These are phyloP conservation scores for Phocides pigmalion DNA, from an alignment of 1,140 invertebrate genomes.

Conservation along the genomic window DNA sequence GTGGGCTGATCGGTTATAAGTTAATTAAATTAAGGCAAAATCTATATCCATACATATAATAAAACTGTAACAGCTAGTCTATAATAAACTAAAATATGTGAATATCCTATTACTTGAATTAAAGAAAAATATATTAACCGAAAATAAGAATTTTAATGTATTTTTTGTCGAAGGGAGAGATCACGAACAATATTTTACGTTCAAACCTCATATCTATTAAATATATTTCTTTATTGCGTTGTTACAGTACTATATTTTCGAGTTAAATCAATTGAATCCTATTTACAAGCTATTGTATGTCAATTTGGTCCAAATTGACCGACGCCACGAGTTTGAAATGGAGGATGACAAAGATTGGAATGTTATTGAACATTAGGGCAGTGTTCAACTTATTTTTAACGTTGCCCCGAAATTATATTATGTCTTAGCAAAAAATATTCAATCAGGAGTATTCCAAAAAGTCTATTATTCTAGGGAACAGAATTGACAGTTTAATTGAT, in stretches of 20 bases:
- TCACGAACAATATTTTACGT: too few relatives aligned
- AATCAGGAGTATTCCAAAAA: not conserved
- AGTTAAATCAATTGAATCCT: constrained; percentile 23
- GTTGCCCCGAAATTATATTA: not conserved
- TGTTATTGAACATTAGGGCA: constrained; percentile 6
- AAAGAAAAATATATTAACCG: too few relatives aligned
- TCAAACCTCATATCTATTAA: not conserved
- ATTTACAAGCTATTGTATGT: constrained; percentile 21
- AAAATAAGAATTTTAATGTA: too few relatives aligned
- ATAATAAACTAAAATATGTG: too few relatives aligned
- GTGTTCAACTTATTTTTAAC: too few relatives aligned
- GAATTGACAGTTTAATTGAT: not conserved
- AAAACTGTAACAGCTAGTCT: too few relatives aligned
- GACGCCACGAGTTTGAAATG: constrained; percentile 4
- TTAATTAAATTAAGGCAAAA: too few relatives aligned
- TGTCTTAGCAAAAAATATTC: not conserved
- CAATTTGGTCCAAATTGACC: constrained; percentile 14
- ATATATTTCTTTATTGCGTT: not conserved
- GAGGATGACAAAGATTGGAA: constrained; percentile 12
- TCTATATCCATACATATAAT: too few relatives aligned
- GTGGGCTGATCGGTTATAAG: too few relatives aligned
- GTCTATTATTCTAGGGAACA: not conserved
- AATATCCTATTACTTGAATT: too few relatives aligned
- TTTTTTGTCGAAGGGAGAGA: too few relatives aligned
- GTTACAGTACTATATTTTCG: constrained; percentile 4